Base-by-base conservation (phyloP, 2,113 vertebrate species). In the Tupaia chinensis region DNA sequence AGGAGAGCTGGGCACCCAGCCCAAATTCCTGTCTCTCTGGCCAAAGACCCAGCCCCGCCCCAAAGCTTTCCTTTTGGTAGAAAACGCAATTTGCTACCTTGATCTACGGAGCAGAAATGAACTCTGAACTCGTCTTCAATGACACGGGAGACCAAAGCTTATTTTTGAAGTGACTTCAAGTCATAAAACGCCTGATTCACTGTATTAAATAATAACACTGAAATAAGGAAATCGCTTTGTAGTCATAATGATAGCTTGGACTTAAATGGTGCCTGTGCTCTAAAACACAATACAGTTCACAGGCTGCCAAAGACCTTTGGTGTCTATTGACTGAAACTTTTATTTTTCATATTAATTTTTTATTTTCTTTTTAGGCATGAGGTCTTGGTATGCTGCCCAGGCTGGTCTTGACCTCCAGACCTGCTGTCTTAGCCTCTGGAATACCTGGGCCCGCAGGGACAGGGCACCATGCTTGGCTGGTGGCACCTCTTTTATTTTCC, bases 111-210 rank as follows among this genome's bases (percentile, higher is more conserved):
- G 70, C 83, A 97, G 96, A 83, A 87, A 79, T 86, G 82, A 97
- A 96, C 82, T 73, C 93, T 88, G n/a, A 88, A 94, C 83, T 81
- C 76, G 91, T 92, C 93, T 94, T 89, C 82, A 86, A 84, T 89
- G 80, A 83, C 89, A 95, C 15, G 16, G 73, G 44, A 93, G 93
- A 82, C 9, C 13, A 70, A 95, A n/a, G 9, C 76, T 96, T 95
- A 98, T 93, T 95, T 97, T 65, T 97, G 94, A 97, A 98, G 95
- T 96, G 66, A 86, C 83, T 94, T 95, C 82, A 91, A 95, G 91
- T 93, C 97, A 96, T 98, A 95, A 97, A 97, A 89, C 69, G 87
- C 72, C 93, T 94, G 95, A 94, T 97, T 97, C 94, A 94, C 83
- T 93, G 0, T 86, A 87, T 82, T 94, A 93, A 98, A 96, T 86